Base-by-base conservation (phyloP, 2,888 invertebrate genomes). In the Podotricha telesiphe region DNA sequence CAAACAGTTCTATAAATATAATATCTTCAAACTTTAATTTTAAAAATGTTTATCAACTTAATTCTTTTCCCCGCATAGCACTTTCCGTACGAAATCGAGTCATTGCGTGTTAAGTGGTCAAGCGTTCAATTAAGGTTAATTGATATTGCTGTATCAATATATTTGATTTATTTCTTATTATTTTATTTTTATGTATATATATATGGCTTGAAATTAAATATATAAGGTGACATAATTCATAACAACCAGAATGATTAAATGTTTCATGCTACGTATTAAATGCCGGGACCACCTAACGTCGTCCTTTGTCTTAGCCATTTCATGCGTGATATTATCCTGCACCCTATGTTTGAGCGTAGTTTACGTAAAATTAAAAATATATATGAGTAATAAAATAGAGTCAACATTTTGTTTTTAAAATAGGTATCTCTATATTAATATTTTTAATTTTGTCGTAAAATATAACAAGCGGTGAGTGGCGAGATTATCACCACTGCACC, bases 241-340 rank as follows among this genome's bases (percentile, higher is more conserved):
- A 34, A 11, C 55, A 5, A 53, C 34, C 53, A 34, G 17, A 55
- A 34, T 55, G 17, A 55, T 55, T 55, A 55, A 53, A 55, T 55
- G 34, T 37, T 55, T 55, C 55, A 55, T 37, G 55, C 55, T 37
- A 17, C 10, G 17, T 55, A 55, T 55, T 55, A 19, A 37, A 34
- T 37, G 55, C 17, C 17, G 55, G 34, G 55, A 55, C 55, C 55
- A 55, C 55, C 55, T 34, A 34, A 55, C 55, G 34, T 53, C 34
- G 53, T 55, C 37, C 55, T 55, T 55, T 55, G 55, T 55, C 55
- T 55, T 55, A 55, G 17, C 17, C 34, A 55, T 17, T 11, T 55
- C 55, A 55, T 34, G 34, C 55, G 55, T 55, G 55, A 37, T 55
- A 55, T 55, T 55, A 55, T 55, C 55, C 55, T 55, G 55, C 55